Conservation (phyloP, 1,140 invertebrate genomes). For the Yoshiicerus persimilis region DNA sequence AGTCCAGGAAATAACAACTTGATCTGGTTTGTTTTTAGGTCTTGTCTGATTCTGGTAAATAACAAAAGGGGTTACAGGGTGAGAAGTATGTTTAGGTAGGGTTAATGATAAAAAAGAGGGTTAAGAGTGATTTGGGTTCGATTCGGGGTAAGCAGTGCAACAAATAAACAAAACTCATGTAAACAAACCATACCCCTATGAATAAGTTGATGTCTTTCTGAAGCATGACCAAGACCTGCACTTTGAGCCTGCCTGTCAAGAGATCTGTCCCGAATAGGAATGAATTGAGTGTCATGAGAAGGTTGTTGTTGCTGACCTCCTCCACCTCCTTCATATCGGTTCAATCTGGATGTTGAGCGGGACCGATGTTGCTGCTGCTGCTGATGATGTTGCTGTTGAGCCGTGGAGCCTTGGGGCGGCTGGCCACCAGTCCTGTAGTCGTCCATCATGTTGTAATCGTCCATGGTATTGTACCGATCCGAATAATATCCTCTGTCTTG, state of each 20-base stretch:
- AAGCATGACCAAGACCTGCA: conserved; percentile 8
- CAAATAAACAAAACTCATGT: conserved; percentile 5
- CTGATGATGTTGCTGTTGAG: neutral
- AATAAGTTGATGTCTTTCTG: neutral
- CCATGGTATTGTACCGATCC: conserved; percentile 38
- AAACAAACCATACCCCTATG: conserved; percentile 16
- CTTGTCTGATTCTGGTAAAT: neutral
- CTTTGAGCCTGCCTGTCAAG: conserved; percentile 27
- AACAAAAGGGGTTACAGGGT: neutral
- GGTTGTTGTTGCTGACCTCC: neutral
- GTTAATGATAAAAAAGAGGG: neutral
- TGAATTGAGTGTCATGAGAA: conserved; percentile 32
- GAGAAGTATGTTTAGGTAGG: neutral
- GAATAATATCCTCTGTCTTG: conserved; percentile 25
- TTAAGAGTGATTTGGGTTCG: neutral
- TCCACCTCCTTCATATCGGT: conserved; percentile 33
- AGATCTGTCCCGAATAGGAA: conserved; percentile 40
- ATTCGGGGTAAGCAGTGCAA: neutral
- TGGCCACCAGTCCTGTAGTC: neutral
- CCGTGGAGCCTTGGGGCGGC: neutral
- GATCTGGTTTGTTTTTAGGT: neutral
- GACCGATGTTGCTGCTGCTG: conserved; percentile 24
- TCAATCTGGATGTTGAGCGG: conserved; percentile 41
- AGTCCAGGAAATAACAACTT: neutral
- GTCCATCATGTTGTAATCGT: conserved; percentile 27